Evolutionary conservation across 2,888 invertebrate species (phyloP).

Genomic region (Calephelis perditalis): DNA sequence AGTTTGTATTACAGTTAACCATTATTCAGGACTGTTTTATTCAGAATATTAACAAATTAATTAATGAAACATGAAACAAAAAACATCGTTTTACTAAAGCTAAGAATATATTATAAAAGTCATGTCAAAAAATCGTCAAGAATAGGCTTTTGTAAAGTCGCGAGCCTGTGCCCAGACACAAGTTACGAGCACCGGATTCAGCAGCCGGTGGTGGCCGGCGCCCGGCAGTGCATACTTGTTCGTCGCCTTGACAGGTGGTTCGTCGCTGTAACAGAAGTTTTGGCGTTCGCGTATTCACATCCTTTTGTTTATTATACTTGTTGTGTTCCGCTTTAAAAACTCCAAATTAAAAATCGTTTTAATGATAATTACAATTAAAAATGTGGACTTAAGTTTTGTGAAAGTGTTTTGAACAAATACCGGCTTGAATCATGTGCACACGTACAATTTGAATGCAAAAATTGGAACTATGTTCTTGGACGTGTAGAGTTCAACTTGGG

Average conservation of each 20-base stretch:
- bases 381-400: slow-evolving; percentile 66
- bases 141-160: background rate
- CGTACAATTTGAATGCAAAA: slow-evolving; percentile 66
- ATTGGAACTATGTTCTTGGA: slow-evolving; percentile 55
- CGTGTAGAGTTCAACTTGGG: slow-evolving; percentile 40
- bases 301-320: slow-evolving; percentile 68
- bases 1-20: no score
- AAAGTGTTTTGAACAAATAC: slow-evolving; percentile 60
- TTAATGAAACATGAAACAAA: no score
- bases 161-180: background rate
- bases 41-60: no score
- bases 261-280: slow-evolving; percentile 46
- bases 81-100: no score
- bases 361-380: slow-evolving; percentile 31
- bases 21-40: no score
- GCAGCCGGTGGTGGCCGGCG: slow-evolving; percentile 45
- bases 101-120: no score
- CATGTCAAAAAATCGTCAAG: no score
- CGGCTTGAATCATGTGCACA: slow-evolving; percentile 58
- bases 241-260: slow-evolving; percentile 66
- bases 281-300: slow-evolving; percentile 60
- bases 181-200: slow-evolving; percentile 29
- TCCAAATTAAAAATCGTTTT: slow-evolving; percentile 28
- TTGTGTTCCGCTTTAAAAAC: slow-evolving; percentile 41
- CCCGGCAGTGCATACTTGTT: slow-evolving; percentile 67